Evolutionary conservation across 2,888 invertebrate genomes (phyloP).

Genomic region (Drosophila subsilvestris): DNA sequence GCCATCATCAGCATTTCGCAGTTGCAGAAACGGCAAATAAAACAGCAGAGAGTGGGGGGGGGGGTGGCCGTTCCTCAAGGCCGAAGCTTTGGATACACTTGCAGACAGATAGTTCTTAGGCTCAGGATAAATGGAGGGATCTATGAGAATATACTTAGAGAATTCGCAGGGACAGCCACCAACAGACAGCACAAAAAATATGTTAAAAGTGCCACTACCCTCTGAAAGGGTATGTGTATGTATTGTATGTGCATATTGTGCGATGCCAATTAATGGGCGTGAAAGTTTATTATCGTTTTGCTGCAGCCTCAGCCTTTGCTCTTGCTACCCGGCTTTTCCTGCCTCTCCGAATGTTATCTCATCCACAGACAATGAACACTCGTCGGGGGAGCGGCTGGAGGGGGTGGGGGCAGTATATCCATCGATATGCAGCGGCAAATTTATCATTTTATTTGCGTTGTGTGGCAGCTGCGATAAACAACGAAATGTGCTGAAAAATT

Average conservation of each 20-base stretch:
- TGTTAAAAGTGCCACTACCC: neutral
- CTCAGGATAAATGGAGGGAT: too few species aligned
- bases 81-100: too few species aligned
- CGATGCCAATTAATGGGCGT: conserved; percentile 79
- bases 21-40: conserved; percentile 38
- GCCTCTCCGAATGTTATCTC: conserved; percentile 24
- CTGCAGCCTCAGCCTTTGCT: conserved; percentile 16
- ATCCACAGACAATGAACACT: conserved; percentile 1
- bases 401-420: conserved; percentile 6
- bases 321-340: conserved; percentile 47
- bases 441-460: conserved; percentile 66
- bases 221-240: neutral
- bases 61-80: neutral
- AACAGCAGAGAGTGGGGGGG: conserved; percentile 18
- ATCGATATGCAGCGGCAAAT: conserved; percentile 47
- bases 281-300: conserved; percentile 76
- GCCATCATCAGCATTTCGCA: conserved; percentile 18
- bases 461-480: conserved; percentile 69
- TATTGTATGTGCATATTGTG: conserved; percentile 48
- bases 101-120: too few species aligned
- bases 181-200: neutral
- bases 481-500: conserved; percentile 67
- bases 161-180: too few species aligned
- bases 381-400: neutral
- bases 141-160: too few species aligned